phyloP scores from a whole-genome alignment of 2,113 vertebrate species.

The Picathartes gymnocephalus region DNA sequence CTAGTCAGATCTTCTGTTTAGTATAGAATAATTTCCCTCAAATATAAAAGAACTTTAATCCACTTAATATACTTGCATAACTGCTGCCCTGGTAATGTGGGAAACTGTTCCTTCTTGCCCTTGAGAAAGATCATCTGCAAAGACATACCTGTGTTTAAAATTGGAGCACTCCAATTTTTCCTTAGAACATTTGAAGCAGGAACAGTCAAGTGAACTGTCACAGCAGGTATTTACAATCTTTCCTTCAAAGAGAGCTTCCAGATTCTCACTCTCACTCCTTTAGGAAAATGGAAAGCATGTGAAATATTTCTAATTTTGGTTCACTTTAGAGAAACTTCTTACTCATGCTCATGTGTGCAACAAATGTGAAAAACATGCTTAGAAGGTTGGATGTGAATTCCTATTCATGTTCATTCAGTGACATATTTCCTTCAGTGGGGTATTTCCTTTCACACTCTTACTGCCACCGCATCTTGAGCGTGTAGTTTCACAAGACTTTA shows the following conservation, averaged over 20 bases:
- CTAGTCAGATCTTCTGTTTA: not conserved
- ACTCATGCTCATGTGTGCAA: not conserved
- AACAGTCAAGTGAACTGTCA: not conserved
- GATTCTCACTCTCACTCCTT: not conserved
- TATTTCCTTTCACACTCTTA: not conserved
- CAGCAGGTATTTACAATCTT: not conserved
- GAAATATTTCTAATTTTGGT: not conserved
- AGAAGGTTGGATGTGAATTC: not conserved
- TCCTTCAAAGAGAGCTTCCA: not conserved
- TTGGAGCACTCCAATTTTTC: not conserved
- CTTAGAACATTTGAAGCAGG: not conserved
- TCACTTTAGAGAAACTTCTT: not conserved
- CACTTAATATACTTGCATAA: not conserved
- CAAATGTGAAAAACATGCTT: not conserved
- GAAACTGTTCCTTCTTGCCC: not conserved
- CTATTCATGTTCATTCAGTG: not conserved
- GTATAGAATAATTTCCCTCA: not conserved
- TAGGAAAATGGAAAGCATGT: not conserved
- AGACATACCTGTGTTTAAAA: not conserved
- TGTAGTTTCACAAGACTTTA: not conserved
- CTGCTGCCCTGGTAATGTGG: not conserved
- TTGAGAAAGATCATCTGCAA: not conserved
- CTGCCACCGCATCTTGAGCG: not conserved
- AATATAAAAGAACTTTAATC: not conserved
- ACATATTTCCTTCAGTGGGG: not conserved